Conservation (phyloP, 2,888 invertebrate species). For the Salticus scenicus region DNA sequence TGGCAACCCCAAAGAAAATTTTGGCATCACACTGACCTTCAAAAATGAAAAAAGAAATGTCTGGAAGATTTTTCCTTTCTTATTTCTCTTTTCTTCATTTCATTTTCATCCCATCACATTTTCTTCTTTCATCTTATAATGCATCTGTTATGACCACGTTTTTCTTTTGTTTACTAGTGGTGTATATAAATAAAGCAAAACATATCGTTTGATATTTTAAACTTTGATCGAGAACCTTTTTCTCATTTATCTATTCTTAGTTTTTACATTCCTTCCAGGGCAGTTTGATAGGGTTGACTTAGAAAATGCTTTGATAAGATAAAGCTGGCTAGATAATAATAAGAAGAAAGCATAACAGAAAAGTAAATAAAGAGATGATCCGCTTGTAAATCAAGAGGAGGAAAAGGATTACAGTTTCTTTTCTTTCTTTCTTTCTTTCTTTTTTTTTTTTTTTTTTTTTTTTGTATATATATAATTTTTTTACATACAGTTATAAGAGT, state of each 20-base stretch:
- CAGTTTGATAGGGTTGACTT: too few relatives aligned
- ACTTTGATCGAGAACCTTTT: neutral
- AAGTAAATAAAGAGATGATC: too few relatives aligned
- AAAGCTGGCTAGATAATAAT: too few relatives aligned
- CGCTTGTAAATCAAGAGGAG: too few relatives aligned
- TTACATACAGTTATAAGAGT: too few relatives aligned
- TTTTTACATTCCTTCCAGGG: neutral
- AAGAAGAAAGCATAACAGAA: too few relatives aligned
- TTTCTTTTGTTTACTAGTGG: constrained; percentile 10
- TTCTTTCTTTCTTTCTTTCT: too few relatives aligned
- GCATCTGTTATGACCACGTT: neutral
- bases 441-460: too few relatives aligned
- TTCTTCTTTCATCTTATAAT: neutral
- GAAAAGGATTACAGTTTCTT: too few relatives aligned
- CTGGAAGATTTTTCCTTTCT: neutral
- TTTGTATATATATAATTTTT: too few relatives aligned
- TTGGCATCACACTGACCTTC: constrained; percentile 23
- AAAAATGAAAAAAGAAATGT: neutral
- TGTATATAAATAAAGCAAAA: neutral
- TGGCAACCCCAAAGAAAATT: constrained; percentile 12
- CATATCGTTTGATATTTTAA: neutral
- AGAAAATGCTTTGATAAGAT: too few relatives aligned
- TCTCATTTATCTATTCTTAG: neutral
- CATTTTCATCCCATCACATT: neutral
- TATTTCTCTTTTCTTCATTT: neutral